A percentile compares a stretch with the other conserved stretches of the same genome.
Evolutionary conservation across 2,888 invertebrate species (phyloP).

Genomic region (Linyphia triangularis): DNA sequence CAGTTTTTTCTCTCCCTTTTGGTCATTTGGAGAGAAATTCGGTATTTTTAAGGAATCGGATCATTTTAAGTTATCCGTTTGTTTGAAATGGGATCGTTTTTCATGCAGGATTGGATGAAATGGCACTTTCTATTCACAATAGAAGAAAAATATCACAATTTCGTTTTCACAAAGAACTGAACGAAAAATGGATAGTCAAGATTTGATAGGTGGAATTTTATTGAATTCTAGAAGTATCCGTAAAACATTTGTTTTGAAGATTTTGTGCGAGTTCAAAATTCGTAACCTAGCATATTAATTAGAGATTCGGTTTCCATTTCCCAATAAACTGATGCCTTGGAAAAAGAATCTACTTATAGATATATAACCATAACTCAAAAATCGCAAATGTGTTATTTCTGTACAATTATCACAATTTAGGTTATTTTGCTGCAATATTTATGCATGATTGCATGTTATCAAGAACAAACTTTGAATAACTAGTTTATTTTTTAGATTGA

Average conservation of each 20-base stretch:
- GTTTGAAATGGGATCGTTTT: conserved; percentile 68
- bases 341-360: too few species aligned
- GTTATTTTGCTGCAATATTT: too few species aligned
- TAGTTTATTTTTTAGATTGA: too few species aligned
- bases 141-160: conserved; percentile 64
- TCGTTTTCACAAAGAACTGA: conserved; percentile 45
- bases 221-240: neutral
- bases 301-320: neutral
- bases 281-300: neutral
- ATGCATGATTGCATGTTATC: too few species aligned
- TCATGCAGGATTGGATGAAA: conserved; percentile 63
- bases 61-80: conserved; percentile 67
- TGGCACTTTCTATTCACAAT: conserved; percentile 48
- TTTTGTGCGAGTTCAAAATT: neutral
- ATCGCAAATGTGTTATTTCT: too few species aligned
- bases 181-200: conserved; percentile 55
- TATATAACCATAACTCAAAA: too few species aligned
- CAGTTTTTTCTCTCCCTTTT: conserved; percentile 34
- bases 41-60: conserved; percentile 67
- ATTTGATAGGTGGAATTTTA: neutral
- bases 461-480: too few species aligned
- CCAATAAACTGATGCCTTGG: too few species aligned
- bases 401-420: too few species aligned
- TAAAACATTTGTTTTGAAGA: neutral
- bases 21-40: conserved; percentile 61